Conservation (phyloP, 2,113 vertebrate genomes). For the Syrmaticus mikado region DNA sequence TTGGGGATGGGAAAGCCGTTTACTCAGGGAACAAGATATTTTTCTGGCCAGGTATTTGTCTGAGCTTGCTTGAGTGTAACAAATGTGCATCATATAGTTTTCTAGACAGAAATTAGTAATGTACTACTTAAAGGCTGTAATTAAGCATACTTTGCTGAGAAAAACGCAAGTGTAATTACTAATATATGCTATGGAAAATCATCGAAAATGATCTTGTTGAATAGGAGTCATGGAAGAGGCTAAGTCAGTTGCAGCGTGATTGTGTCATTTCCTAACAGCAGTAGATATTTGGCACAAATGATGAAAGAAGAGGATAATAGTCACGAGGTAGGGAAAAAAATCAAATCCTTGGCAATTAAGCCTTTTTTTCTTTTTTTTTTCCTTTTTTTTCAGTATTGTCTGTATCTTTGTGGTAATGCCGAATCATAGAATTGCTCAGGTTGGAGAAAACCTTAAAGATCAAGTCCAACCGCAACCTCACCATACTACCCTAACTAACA, state of each 20-base stretch:
- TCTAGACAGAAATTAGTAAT: neutral
- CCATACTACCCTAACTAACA: no score
- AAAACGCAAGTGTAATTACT: neutral
- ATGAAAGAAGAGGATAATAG: neutral
- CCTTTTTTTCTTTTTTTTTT: neutral
- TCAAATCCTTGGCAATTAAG: neutral
- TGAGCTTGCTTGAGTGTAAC: slow-evolving; percentile 39
- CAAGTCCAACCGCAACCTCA: no score
- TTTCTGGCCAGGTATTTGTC: slow-evolving; percentile 23
- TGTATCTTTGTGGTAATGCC: neutral
- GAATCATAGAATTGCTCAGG: no score
- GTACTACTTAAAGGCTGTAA: neutral
- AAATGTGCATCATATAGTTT: neutral
- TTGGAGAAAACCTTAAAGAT: no score
- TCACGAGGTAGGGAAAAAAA: neutral
- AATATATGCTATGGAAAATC: neutral
- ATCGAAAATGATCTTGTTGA: neutral
- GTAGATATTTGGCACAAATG: neutral
- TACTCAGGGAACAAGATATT: slow-evolving; percentile 12
- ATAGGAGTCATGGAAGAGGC: neutral
- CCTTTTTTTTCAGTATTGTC: neutral
- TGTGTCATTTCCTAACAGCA: neutral
- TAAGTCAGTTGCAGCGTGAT: neutral
- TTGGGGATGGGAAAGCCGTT: slow-evolving; percentile 31
- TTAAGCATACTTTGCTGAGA: neutral